phyloP scores from a whole-genome alignment of 1,140 invertebrate species.

The Geopemphigus sp. region DNA sequence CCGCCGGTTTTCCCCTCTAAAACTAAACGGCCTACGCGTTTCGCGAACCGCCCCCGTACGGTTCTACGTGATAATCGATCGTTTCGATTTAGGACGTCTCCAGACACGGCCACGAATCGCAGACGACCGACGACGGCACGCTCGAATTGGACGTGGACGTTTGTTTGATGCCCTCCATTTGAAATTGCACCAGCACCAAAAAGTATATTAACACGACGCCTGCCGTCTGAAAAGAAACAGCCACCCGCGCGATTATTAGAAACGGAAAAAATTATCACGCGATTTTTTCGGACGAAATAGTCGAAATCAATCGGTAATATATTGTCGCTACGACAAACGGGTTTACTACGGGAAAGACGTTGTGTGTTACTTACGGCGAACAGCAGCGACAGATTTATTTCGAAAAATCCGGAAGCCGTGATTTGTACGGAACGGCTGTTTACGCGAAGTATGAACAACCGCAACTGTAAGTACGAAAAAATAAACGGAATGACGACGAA shows the following conservation, averaged over 20 bases:
- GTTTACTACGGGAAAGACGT: too few species aligned
- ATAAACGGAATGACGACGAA: background rate
- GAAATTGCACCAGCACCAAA: constrained; percentile 37
- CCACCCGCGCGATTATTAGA: too few species aligned
- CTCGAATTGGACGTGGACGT: background rate
- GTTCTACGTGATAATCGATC: too few species aligned
- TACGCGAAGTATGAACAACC: constrained; percentile 31
- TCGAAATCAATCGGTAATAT: too few species aligned
- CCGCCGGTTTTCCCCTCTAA: too few species aligned
- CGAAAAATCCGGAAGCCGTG: constrained; percentile 33
- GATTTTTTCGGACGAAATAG: too few species aligned
- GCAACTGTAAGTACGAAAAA: constrained; percentile 27
- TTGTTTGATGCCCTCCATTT: constrained; percentile 27
- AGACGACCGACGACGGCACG: background rate
- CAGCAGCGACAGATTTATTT: constrained; percentile 36
- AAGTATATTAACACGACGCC: constrained; percentile 35
- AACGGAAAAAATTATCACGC: too few species aligned
- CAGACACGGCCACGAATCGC: constrained; percentile 29
- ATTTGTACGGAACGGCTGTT: constrained; percentile 22
- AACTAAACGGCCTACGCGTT: too few species aligned
- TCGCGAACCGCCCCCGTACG: too few species aligned
- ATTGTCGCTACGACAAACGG: too few species aligned
- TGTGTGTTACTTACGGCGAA: constrained; percentile 7
- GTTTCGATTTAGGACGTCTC: background rate
- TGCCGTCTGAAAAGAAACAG: background rate